Conservation (phyloP, 2,888 invertebrate genomes). For the Empis livida region DNA sequence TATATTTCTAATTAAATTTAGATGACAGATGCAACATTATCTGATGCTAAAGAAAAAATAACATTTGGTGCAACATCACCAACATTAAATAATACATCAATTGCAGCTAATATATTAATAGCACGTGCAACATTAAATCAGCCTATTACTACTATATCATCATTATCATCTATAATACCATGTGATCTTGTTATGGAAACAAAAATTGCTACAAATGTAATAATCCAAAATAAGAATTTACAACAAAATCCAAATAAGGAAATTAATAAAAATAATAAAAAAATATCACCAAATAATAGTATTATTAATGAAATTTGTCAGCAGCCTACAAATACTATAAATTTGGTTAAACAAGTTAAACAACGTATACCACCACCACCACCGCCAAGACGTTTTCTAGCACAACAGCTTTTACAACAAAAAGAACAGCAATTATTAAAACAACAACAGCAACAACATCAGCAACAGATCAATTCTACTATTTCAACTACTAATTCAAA, state of each 20-base stretch:
- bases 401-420: not conserved
- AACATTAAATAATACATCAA: not conserved
- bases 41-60: slow-evolving; percentile 19
- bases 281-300: not conserved
- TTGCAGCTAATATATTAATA: not conserved
- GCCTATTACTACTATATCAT: not conserved
- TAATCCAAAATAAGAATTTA: not conserved
- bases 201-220: not conserved
- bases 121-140: not conserved
- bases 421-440: not conserved
- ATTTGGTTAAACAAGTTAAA: not conserved
- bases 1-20: slow-evolving; percentile 4
- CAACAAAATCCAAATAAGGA: not conserved
- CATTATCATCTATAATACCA: not conserved
- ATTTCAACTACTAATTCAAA: too few species aligned
- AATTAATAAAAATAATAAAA: not conserved
- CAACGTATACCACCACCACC: slow-evolving; percentile 1
- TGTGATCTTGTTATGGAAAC: not conserved
- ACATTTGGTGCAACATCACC: slow-evolving; percentile 6
- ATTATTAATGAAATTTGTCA: too few species aligned
- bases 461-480: not conserved
- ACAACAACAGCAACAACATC: not conserved
- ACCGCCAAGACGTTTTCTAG: not conserved
- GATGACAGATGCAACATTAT: slow-evolving; percentile 21
- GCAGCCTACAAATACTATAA: not conserved